A percentile compares a stretch with the other conserved stretches of the same genome.
Conservation (phyloP, 2,113 vertebrate genomes). For the Ramphastos sulfuratus region DNA sequence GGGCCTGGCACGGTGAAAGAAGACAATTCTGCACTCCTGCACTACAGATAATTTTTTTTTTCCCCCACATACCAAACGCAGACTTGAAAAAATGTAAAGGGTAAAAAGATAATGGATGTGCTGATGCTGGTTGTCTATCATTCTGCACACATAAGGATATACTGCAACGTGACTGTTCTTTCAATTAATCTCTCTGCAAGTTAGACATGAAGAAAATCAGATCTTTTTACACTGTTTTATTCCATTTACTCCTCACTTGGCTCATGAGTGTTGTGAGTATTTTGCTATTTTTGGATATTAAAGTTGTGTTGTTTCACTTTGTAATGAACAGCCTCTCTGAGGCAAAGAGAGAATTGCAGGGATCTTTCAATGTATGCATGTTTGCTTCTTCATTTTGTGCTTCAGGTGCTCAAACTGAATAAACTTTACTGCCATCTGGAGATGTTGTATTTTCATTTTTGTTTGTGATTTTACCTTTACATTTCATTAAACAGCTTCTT, state of each 20-base stretch:
- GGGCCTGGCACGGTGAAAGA: not conserved
- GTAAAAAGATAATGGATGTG: not conserved
- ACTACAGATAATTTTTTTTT: not conserved
- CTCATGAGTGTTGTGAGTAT: not conserved
- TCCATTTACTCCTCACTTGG: not conserved
- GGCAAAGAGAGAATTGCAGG: not conserved
- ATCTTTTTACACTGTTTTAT: not conserved
- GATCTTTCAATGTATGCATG: not conserved
- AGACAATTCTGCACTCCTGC: not conserved
- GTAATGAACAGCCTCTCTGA: not conserved
- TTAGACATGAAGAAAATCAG: not conserved
- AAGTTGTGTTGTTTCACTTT: not conserved
- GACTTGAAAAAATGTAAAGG: not conserved
- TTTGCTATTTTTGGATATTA: not conserved
- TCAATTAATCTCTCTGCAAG: not conserved
- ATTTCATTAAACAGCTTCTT: not conserved
- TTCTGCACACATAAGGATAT: not conserved
- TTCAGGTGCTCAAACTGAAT: constrained; percentile 17
- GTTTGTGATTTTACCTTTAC: constrained; percentile 21
- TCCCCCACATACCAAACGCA: not conserved
- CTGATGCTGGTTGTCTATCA: accelerated
- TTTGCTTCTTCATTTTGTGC: constrained; percentile 31
- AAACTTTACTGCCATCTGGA: constrained; percentile 65
- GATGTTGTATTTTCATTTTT: constrained; percentile 43
- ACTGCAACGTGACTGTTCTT: not conserved